Base-by-base conservation (phyloP, 2,888 invertebrate species). In the Melanostoma scalare region DNA sequence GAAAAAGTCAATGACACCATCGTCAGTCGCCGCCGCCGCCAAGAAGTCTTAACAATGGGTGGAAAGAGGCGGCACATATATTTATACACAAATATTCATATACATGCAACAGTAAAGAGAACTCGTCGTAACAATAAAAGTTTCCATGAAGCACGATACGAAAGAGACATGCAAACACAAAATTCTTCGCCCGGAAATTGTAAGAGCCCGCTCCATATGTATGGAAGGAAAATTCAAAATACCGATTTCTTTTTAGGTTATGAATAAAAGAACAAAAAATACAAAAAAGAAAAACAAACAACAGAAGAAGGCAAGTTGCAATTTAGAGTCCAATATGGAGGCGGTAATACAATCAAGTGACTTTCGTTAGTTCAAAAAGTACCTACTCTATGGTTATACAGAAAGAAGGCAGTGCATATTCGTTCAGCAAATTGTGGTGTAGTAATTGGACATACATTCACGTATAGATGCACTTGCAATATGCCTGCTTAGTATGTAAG, bases 1-100 rank as follows among this genome's bases (percentile, higher is more conserved):
- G 55, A 77, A 74, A 60, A 79, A 84, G 82, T 84, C 82, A 84
- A 84, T 84, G 79, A 84, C 82, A 79, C 69, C 63, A 53, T 53
- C 20, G 52, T 58, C 52, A n/a, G 56, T 36, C 46, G n/a, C 33
- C 69, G 56, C 44, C 48, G 68, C 68, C 69, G 20, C 61, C 72
- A 77, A 77, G 69, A 69, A 77, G 50, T 72, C 76, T 69, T 40
- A 77, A 81, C 60, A 81, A 81, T 67, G 61, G 72, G 56, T 73
- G 61, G 58, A 79, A 79, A 65, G 65, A 84, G 79, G 69, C 69
- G 58, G 69, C 6, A 60, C 48, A 56, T 63, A 48, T 53, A 61
- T 33, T 20, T 20, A 20, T 20, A 36, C 36, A 48, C 4, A 5
- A 61, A 6, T 46, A 9, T 36, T 20, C 30, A 6, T 46, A 8